Base-by-base conservation (phyloP, 1,140 invertebrate genomes). In the Pristionchus pacificus region DNA sequence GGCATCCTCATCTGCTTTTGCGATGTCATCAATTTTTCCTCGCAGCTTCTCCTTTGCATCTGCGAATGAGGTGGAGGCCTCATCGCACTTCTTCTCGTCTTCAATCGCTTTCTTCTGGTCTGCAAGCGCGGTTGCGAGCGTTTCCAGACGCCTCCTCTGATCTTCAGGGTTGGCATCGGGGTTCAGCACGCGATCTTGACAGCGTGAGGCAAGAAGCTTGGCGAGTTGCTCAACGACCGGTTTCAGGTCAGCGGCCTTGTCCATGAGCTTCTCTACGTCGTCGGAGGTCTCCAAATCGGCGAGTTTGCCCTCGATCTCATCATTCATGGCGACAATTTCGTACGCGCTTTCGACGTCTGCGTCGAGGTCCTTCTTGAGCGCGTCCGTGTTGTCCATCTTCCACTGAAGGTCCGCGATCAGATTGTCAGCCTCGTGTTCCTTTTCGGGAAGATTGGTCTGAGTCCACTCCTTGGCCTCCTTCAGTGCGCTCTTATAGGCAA, bases 51-150 rank as follows among this genome's bases (percentile, higher is more conserved):
- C 24, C 15, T 31, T 33, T 15, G 59, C 61, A 1, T 58, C 66
- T 19, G 68, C 66, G 33, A 70, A 24, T 74, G 15, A 1, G 31
- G 3, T 63, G 29, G 27, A 60, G 55, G 2, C n/a, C 19, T 19
- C 19, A 32, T 55, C 62, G 19, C 55, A 27, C 24, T 67, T 57
- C 25, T 60, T 67, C 14, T 29, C 28, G 24, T 67, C 24, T 30
- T 69, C 67, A n/a, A 49, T 58, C 1, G 32, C 71, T 13, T 73
- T 62, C 38, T 19, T 49, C 38, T 19, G 6, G 38, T 49, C 38
- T 49, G n/a, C n/a, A n/a, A n/a, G n/a, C n/a, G n/a, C n/a, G 6
- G 19, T 10, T 49, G 6, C 19, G 6, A 49, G 38, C 19, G 6
- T 19, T 10, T 49, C 19, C 38, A 49, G 6, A 6, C 38, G 6